phyloP scores from a whole-genome alignment of 2,113 vertebrate genomes.

The Pollachius pollachius region DNA sequence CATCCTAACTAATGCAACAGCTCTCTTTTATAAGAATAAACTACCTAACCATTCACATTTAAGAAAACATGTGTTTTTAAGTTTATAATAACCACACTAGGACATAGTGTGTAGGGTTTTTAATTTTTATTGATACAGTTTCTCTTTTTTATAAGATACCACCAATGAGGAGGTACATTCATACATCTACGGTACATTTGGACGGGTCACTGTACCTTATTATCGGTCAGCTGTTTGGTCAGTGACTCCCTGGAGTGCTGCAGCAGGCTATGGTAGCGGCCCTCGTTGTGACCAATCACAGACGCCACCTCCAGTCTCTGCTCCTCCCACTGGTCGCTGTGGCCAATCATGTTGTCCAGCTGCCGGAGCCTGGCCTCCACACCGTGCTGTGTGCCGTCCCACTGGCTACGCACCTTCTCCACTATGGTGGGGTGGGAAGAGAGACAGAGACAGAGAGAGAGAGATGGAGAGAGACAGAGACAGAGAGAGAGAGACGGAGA shows the following conservation, averaged over 20 bases:
- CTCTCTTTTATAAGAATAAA: no score
- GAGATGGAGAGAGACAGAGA: no score
- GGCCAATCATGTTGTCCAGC: constrained; percentile 85
- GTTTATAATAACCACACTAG: not conserved
- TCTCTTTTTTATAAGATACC: not conserved
- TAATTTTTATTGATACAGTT: not conserved
- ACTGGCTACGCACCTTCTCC: constrained; percentile 89
- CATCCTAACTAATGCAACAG: no score
- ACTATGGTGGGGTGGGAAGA: constrained; percentile 63
- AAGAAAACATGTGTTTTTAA: no score
- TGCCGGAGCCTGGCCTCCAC: constrained; percentile 86
- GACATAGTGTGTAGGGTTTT: constrained; percentile 9
- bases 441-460: no score
- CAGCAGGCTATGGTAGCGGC: constrained; percentile 76
- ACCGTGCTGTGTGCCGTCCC: constrained; percentile 89
- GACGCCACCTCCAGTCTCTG: constrained; percentile 81
- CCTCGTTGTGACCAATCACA: constrained; percentile 83
- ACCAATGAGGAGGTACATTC: not conserved
- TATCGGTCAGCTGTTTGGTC: constrained; percentile 83
- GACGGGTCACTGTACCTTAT: constrained; percentile 74
- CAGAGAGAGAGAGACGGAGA: no score
- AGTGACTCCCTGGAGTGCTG: constrained; percentile 80
- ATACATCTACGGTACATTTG: not conserved
- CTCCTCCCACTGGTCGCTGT: constrained; percentile 89
- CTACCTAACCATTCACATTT: no score